phyloP scores from a whole-genome alignment of 2,113 vertebrate genomes.

The Sigmodon hispidus region DNA sequence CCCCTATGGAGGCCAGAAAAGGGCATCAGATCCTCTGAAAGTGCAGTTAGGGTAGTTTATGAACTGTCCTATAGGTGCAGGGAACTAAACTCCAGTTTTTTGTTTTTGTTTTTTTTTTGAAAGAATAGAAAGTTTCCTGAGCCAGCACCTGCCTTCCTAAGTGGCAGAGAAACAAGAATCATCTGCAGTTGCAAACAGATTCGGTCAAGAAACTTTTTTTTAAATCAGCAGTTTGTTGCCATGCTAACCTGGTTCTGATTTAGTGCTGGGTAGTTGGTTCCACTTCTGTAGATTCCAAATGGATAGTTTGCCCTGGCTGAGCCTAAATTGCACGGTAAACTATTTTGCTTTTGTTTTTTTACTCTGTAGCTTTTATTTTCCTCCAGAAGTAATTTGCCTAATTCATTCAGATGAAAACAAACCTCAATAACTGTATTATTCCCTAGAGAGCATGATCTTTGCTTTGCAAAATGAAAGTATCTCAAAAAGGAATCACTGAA shows the following conservation, averaged over 20 bases:
- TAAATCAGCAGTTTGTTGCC: not conserved
- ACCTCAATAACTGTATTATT: slow-evolving; percentile 30
- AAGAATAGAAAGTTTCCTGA: not conserved
- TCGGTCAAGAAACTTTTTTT: not conserved
- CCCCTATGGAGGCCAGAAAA: not conserved
- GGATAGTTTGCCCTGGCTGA: not conserved
- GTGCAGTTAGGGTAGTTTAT: not conserved
- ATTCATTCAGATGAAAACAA: slow-evolving; percentile 7
- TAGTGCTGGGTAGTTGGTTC: not conserved
- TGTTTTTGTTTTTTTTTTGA: not conserved
- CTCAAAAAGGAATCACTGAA: slow-evolving; percentile 37
- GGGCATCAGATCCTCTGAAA: too few relatives aligned
- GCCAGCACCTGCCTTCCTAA: not conserved
- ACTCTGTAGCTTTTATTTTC: not conserved
- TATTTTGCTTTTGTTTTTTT: not conserved
- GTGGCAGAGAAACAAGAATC: not conserved
- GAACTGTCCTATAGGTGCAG: not conserved
- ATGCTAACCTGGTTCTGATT: not conserved
- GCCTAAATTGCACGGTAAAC: not conserved
- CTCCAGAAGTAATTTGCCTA: slow-evolving; percentile 18
- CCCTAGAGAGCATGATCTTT: not conserved
- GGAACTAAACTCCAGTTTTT: not conserved
- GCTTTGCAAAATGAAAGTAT: slow-evolving; percentile 32
- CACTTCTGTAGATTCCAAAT: not conserved
- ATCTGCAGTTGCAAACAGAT: not conserved